Percentiles rank a stretch among this genome's conserved stretches.
Conservation (phyloP, 2,888 invertebrate genomes). For the Helleia helle region DNA sequence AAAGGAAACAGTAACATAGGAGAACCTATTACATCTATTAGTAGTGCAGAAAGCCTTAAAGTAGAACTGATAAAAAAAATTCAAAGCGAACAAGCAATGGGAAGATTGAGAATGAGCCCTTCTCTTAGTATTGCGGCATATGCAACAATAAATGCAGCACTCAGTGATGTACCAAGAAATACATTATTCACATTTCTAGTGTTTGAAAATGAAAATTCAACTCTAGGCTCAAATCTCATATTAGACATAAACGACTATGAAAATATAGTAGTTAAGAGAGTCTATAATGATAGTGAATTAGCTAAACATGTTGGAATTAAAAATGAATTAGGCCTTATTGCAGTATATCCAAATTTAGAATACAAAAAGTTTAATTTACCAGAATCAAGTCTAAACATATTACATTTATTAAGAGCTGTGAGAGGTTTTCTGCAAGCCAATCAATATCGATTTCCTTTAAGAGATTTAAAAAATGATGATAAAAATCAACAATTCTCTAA, state of each 20-base stretch:
- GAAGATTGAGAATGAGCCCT: constrained; percentile 75
- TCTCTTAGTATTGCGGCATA: constrained; percentile 75
- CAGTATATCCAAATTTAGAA: constrained; percentile 49
- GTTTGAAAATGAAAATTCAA: constrained; percentile 77
- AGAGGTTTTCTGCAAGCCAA: constrained; percentile 63
- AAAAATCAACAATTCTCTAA: constrained; percentile 29
- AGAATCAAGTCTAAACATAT: constrained; percentile 47
- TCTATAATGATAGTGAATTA: constrained; percentile 71
- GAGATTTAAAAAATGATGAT: constrained; percentile 30
- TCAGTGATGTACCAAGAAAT: constrained; percentile 62
- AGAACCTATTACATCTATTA: constrained; percentile 65
- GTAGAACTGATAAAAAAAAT: constrained; percentile 70
- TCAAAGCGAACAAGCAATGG: constrained; percentile 75
- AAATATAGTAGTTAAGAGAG: constrained; percentile 73
- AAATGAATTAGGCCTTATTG: constrained; percentile 66
- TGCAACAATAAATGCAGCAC: constrained; percentile 57
- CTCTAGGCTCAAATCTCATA: constrained; percentile 77
- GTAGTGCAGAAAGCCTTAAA: constrained; percentile 73
- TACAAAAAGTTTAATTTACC: constrained; percentile 48
- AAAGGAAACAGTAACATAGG: constrained; percentile 78
- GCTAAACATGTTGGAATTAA: constrained; percentile 54
- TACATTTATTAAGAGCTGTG: constrained; percentile 62
- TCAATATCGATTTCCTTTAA: constrained; percentile 52
- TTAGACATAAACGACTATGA: constrained; percentile 77
- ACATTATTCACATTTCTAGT: constrained; percentile 77